Percentiles rank a stretch among this genome's conserved stretches.
These are phyloP conservation scores for Chondrosia reniformis DNA, from an alignment of 37 sponge, comb jelly and placozoan species.

Conservation along the genomic window DNA sequence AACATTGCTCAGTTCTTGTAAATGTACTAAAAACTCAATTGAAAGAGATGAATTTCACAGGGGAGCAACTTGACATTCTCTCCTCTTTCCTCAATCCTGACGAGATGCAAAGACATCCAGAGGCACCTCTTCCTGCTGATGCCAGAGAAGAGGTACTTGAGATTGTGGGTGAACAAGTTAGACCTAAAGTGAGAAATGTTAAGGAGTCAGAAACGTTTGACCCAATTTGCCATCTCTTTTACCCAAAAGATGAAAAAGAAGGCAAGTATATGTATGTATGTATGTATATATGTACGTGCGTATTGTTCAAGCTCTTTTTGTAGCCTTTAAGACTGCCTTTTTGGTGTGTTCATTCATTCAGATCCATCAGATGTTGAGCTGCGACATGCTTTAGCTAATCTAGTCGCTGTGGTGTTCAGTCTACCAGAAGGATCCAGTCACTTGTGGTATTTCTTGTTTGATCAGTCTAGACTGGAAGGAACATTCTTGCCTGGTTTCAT, in stretches of 20 bases:
- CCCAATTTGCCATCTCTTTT: slow-evolving; percentile 59
- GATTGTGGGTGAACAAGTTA: slow-evolving; percentile 1
- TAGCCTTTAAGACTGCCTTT: too few relatives aligned
- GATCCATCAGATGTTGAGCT: slow-evolving; percentile 78
- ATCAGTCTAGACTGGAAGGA: slow-evolving; percentile 40
- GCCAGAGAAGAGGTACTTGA: slow-evolving; percentile 27
- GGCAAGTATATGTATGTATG: too few relatives aligned
- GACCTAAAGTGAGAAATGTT: neutral
- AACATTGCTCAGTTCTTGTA: too few relatives aligned
- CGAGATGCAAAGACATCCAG: slow-evolving; percentile 11
- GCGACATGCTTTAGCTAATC: slow-evolving; percentile 60
- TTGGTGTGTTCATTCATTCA: slow-evolving; percentile 3
- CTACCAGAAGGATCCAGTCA: slow-evolving; percentile 57
- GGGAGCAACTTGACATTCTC: too few relatives aligned
- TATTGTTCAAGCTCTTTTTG: too few relatives aligned
- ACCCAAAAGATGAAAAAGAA: too few relatives aligned
- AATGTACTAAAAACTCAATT: too few relatives aligned
- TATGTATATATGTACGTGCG: too few relatives aligned
- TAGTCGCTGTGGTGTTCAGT: slow-evolving; percentile 71
- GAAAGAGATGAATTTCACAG: too few relatives aligned
- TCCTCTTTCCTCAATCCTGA: slow-evolving; percentile 34
- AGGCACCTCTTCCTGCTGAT: slow-evolving; percentile 21
- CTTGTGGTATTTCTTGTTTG: slow-evolving; percentile 73
- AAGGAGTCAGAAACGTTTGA: slow-evolving; percentile 25
- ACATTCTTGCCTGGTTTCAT: slow-evolving; percentile 79